Evolutionary conservation across 2,888 invertebrate genomes (phyloP).

Genomic region (Heliconius cydno): DNA sequence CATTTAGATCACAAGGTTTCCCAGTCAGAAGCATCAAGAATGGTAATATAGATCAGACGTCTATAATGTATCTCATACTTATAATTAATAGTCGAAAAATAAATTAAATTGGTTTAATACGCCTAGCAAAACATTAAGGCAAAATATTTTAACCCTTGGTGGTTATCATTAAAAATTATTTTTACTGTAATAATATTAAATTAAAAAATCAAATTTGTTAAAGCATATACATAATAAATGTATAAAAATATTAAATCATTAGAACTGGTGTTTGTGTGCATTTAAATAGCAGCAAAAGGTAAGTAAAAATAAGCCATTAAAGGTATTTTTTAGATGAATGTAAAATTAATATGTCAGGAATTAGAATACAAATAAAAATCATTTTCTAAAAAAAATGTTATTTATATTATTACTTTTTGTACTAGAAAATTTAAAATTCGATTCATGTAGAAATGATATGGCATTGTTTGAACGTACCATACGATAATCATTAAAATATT

Average conservation of each 20-base stretch:
- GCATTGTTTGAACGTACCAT: not conserved
- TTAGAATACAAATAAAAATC: not conserved
- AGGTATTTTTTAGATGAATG: no score
- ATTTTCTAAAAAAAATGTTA: not conserved
- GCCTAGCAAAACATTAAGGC: not conserved
- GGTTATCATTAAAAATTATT: not conserved
- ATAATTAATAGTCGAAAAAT: conserved; percentile 10
- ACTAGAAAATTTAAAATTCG: not conserved
- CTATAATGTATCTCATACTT: conserved; percentile 32
- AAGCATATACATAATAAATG: not conserved
- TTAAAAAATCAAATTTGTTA: not conserved
- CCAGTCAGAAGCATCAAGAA: conserved; percentile 40
- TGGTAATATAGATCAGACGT: conserved; percentile 33
- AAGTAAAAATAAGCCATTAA: not conserved
- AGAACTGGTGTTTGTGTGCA: not conserved
- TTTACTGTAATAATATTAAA: not conserved
- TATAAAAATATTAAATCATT: not conserved
- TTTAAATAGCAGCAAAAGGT: conserved; percentile 2
- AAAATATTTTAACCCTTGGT: not conserved
- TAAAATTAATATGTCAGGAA: not conserved
- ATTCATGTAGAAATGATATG: not conserved
- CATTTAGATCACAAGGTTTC: conserved; percentile 43
- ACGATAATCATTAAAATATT: not conserved
- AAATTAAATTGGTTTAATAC: conserved; percentile 11
- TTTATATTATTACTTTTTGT: not conserved